A percentile compares a stretch with the other conserved stretches of the same genome.
These are phyloP conservation scores for Leptinotarsa lineolata DNA, from an alignment of 1,140 invertebrate genomes.

Conservation along the genomic window DNA sequence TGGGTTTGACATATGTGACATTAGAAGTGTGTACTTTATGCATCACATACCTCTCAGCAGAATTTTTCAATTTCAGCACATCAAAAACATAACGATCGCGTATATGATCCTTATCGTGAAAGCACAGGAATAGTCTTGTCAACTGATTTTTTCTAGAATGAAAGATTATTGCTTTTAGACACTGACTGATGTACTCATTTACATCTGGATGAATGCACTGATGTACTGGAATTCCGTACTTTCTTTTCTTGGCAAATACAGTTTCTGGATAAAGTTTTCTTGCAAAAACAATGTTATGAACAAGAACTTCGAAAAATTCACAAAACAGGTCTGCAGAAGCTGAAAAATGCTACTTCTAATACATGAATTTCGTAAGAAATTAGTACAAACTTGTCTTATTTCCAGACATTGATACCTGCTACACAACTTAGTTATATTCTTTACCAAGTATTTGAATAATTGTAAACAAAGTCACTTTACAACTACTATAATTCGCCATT, in stretches of 20 bases:
- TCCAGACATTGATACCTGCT: background rate
- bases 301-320: slow-evolving; percentile 63
- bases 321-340: slow-evolving; percentile 42
- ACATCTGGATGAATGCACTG: slow-evolving; percentile 61
- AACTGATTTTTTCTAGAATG: slow-evolving; percentile 42
- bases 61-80: slow-evolving; percentile 30
- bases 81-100: slow-evolving; percentile 43
- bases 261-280: slow-evolving; percentile 62
- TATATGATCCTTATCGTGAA: slow-evolving; percentile 31
- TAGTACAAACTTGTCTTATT: background rate
- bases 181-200: slow-evolving; percentile 60
- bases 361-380: background rate
- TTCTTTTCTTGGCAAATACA: slow-evolving; percentile 60
- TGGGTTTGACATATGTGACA: too few species aligned
- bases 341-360: slow-evolving; percentile 18
- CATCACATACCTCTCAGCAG: slow-evolving; percentile 33
- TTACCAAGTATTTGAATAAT: too few species aligned
- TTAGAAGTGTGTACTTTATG: too few species aligned
- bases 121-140: slow-evolving; percentile 39
- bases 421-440: too few species aligned
- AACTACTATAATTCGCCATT: too few species aligned
- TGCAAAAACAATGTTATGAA: slow-evolving; percentile 60
- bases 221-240: slow-evolving; percentile 60
- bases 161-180: slow-evolving; percentile 53
- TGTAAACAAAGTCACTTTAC: too few species aligned